Percentiles rank a stretch among this genome's conserved stretches.
phyloP scores from a whole-genome alignment of 1,140 invertebrate genomes.

The Phymastichus coffea region DNA sequence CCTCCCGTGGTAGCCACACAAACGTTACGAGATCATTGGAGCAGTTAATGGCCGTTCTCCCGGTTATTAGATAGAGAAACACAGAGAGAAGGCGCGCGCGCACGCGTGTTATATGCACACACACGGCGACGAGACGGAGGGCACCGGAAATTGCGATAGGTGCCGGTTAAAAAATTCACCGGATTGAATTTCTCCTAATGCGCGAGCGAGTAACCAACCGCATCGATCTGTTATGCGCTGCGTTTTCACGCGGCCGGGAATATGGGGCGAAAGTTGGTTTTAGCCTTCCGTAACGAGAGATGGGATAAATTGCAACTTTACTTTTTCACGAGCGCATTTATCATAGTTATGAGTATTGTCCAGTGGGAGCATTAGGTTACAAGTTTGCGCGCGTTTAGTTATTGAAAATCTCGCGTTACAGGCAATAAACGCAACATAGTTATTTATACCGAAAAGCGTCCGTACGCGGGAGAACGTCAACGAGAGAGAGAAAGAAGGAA shows the following conservation, averaged over 20 bases:
- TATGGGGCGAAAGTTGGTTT: slow-evolving; percentile 14
- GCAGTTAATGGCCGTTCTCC: slow-evolving; percentile 23
- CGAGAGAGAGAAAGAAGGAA: neutral
- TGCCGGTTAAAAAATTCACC: no score
- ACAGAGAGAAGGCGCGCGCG: slow-evolving; percentile 25
- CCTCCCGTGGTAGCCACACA: neutral
- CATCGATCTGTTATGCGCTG: neutral
- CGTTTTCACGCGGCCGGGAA: neutral
- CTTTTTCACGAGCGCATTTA: no score
- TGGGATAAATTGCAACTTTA: slow-evolving; percentile 12
- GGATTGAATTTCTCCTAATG: slow-evolving; percentile 12
- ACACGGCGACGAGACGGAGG: slow-evolving; percentile 4
- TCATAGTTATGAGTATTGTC: no score
- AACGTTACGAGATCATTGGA: slow-evolving; percentile 24
- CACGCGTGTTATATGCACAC: neutral
- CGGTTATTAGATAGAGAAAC: slow-evolving; percentile 28
- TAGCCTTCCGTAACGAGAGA: neutral
- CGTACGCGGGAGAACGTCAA: no score
- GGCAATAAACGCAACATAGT: no score
- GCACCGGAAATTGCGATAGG: slow-evolving; percentile 3
- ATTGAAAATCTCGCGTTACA: no score
- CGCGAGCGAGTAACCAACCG: neutral
- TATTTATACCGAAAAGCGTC: no score
- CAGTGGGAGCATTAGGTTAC: no score
- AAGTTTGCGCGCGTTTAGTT: no score